Evolutionary conservation across 2,888 invertebrate genomes (phyloP).

Genomic region (Drosophila monieri): DNA sequence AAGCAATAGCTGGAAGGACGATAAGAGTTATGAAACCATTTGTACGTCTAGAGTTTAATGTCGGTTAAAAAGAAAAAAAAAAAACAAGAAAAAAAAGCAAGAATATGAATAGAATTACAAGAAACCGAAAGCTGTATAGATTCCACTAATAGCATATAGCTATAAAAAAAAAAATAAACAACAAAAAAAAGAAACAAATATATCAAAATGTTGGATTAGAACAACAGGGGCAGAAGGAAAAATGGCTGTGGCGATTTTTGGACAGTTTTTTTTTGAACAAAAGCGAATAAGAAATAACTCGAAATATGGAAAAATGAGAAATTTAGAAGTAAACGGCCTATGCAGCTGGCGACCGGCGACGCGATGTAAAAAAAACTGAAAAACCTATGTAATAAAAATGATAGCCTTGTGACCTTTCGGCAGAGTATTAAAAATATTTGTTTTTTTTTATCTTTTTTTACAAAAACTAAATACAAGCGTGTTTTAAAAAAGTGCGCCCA

Average conservation of each 20-base stretch:
- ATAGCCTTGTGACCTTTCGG: conserved; percentile 5
- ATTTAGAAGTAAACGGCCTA: neutral
- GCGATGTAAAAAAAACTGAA: neutral
- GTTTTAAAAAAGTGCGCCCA: neutral
- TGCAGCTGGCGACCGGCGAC: neutral
- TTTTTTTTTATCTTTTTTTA: neutral
- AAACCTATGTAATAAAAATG: neutral
- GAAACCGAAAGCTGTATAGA: conserved; percentile 53
- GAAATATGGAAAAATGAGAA: conserved; percentile 1
- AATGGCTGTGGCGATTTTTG: neutral
- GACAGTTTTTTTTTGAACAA: neutral
- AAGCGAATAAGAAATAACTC: neutral
- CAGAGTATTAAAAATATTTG: neutral
- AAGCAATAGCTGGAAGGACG: conserved; percentile 4
- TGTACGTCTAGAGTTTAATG: conserved; percentile 9
- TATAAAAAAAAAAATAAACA: conserved; percentile 26
- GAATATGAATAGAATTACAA: conserved; percentile 26
- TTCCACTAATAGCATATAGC: conserved; percentile 60
- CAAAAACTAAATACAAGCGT: neutral
- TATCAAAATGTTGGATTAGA: neutral
- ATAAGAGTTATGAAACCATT: neutral
- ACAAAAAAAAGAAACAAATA: neutral
- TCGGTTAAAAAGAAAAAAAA: conserved; percentile 20
- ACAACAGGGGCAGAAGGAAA: neutral
- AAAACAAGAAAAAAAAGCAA: neutral